Conservation (phyloP, 2,888 invertebrate genomes). For the Stratiomys singularior region DNA sequence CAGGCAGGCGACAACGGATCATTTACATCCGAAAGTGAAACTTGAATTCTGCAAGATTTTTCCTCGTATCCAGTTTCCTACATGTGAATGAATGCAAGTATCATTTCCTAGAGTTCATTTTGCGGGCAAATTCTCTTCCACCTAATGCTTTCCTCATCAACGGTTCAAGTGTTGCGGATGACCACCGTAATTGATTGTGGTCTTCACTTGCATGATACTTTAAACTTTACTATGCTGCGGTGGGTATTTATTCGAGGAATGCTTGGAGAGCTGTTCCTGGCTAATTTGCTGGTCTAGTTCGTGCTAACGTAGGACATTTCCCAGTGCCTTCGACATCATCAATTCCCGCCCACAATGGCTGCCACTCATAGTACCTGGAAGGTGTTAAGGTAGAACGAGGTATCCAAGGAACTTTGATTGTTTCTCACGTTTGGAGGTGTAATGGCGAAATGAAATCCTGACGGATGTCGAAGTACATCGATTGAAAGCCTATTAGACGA, state of each 20-base stretch:
- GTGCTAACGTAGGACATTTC: neutral
- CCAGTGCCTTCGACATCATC: neutral
- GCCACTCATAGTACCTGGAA: too few relatives aligned
- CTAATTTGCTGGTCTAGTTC: neutral
- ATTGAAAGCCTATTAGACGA: too few relatives aligned
- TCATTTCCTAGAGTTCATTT: neutral
- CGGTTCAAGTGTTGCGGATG: neutral
- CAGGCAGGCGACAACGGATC: constrained; percentile 12
- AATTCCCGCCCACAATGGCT: neutral
- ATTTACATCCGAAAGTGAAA: constrained; percentile 41
- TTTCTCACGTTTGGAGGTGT: too few relatives aligned
- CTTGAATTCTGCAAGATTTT: constrained; percentile 28
- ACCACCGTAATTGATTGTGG: constrained; percentile 1
- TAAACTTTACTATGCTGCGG: too few relatives aligned
- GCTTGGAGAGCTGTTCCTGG: neutral
- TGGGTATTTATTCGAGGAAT: neutral
- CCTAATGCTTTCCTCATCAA: neutral
- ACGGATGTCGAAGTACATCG: too few relatives aligned
- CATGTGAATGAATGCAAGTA: neutral
- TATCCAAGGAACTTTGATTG: too few relatives aligned
- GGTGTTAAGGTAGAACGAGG: too few relatives aligned
- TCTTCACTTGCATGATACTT: neutral
- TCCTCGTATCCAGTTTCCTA: constrained; percentile 30
- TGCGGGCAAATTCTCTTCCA: neutral
- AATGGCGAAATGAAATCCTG: too few relatives aligned